These are phyloP conservation scores for Vollenhovia emeryi DNA, from an alignment of 1,140 invertebrate species.

Conservation along the genomic window DNA sequence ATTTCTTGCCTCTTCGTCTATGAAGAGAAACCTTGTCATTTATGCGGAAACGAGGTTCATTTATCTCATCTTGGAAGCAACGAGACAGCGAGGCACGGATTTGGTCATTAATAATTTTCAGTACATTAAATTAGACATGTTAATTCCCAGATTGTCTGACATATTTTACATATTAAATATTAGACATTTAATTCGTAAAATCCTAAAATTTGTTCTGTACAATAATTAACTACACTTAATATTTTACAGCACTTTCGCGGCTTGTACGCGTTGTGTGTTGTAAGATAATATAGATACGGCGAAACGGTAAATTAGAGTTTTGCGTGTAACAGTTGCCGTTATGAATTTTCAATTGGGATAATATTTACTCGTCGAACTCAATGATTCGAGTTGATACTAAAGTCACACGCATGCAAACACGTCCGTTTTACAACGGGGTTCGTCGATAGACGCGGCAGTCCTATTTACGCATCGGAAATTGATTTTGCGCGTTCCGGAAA, in stretches of 20 bases:
- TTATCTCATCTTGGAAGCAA: neutral
- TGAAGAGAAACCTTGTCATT: neutral
- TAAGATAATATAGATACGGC: neutral
- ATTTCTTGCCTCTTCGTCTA: neutral
- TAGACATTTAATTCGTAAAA: neutral
- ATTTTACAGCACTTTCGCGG: neutral
- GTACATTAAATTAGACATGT: neutral
- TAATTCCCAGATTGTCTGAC: neutral
- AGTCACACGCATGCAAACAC: constrained; percentile 5
- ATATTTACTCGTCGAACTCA: neutral
- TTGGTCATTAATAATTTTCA: constrained; percentile 14
- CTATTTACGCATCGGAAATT: constrained; percentile 64
- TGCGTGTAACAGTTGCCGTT: neutral
- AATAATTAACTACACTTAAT: constrained; percentile 1
- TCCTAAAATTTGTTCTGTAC: neutral
- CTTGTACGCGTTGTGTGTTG: neutral
- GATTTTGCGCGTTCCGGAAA: constrained; percentile 58
- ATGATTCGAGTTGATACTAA: constrained; percentile 8
- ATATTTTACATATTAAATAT: neutral
- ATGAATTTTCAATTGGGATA: neutral
- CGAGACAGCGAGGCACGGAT: neutral
- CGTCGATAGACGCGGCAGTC: neutral
- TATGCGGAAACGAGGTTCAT: neutral
- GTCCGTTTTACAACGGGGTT: constrained; percentile 5
- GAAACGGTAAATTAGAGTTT: neutral